A percentile compares a stretch with the other conserved stretches of the same genome.
Evolutionary conservation across 2,797 vertebrate genomes (phyloP).

Genomic region (Pteronotus mesoamericanus): DNA sequence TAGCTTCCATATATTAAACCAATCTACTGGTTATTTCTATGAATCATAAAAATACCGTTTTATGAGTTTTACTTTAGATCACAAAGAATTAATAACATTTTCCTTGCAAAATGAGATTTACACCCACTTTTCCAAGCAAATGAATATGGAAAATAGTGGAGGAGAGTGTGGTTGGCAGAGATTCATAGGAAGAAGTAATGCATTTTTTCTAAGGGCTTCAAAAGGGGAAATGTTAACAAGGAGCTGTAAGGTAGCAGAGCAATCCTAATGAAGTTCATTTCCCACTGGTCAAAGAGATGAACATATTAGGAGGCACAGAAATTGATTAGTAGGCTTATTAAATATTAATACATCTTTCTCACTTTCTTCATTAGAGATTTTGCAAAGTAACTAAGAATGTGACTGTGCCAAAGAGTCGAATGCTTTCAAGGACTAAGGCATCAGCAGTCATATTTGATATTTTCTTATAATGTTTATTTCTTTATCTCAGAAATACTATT

Average conservation of each 20-base stretch:
- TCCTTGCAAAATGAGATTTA: constrained; percentile 49
- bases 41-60: constrained; percentile 58
- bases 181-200: background rate
- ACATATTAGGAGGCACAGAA: constrained; percentile 11
- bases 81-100: constrained; percentile 59
- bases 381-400: constrained; percentile 36
- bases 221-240: constrained; percentile 58
- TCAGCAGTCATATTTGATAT: background rate
- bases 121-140: constrained; percentile 17
- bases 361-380: constrained; percentile 51
- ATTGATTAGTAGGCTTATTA: constrained; percentile 38
- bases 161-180: constrained; percentile 25
- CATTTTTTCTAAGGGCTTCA: background rate
- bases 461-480: constrained; percentile 43
- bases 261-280: constrained; percentile 68
- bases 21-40: constrained; percentile 50
- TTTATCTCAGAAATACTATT: constrained; percentile 21
- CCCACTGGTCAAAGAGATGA: constrained; percentile 54
- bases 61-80: constrained; percentile 59
- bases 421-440: background rate
- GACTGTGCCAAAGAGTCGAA: background rate
- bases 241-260: constrained; percentile 33
- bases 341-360: constrained; percentile 57
- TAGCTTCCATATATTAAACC: constrained; percentile 43
- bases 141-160: constrained; percentile 36